Conservation (phyloP, 2,113 vertebrate genomes). For the Rhipidura dahli region DNA sequence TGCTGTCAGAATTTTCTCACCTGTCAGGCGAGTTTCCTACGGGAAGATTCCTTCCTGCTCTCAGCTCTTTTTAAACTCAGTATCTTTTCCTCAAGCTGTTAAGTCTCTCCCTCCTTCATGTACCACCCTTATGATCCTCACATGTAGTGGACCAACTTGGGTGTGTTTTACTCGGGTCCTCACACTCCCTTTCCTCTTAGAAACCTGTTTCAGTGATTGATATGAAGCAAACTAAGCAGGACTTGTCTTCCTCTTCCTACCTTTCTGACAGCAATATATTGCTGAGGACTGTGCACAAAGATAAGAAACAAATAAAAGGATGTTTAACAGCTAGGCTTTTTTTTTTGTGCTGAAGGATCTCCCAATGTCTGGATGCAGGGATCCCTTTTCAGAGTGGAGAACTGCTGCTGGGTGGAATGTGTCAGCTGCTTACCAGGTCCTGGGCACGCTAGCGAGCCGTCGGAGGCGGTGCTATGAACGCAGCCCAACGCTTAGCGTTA, state of each 20-base stretch:
- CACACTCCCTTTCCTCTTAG: background rate
- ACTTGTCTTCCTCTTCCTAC: background rate
- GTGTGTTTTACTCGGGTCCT: background rate
- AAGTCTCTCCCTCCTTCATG: background rate
- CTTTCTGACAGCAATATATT: background rate
- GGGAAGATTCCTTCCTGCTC: background rate
- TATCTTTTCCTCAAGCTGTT: background rate
- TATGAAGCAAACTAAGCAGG: background rate
- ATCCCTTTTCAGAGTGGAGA: background rate
- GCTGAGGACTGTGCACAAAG: background rate
- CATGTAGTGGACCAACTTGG: background rate
- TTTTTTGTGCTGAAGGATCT: background rate
- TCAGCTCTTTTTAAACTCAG: background rate
- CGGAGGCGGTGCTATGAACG: background rate
- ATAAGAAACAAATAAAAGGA: background rate
- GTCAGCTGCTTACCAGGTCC: slow-evolving; percentile 44
- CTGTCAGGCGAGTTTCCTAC: background rate
- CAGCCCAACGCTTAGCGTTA: slow-evolving; percentile 43
- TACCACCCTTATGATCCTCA: background rate
- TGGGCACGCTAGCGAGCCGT: background rate
- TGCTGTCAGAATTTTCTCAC: background rate
- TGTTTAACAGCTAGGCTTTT: background rate
- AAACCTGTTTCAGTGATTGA: background rate
- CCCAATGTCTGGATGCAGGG: background rate
- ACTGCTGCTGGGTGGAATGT: slow-evolving; percentile 40